Evolutionary conservation across 2,113 vertebrate species (phyloP), one percentile per base, ranked within the genome.

Genomic region (Spilogale gracilis): DNA sequence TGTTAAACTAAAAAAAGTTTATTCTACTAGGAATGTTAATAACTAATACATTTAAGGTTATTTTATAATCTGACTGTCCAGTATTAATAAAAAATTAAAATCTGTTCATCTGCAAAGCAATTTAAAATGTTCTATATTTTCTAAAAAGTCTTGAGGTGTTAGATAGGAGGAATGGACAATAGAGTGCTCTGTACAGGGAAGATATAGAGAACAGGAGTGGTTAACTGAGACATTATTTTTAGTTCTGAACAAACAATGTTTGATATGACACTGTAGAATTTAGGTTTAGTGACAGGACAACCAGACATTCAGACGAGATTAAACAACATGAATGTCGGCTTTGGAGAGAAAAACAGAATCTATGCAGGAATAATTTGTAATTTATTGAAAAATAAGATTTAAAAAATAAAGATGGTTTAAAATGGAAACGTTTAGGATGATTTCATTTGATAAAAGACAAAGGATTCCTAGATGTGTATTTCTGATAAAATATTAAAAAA

Each of bases 401-500:
- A 14, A 91, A 95, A 97, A 93, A 87, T 48, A 52, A 45, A 96
- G 30, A 8, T 81, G 58, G 73, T 54, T 85, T 85, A 96, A 95
- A 97, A 82, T 63, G 5, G 38, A 65, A 93, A 60, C 32, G 58
- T 88, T 94, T 88, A 94, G n/a, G 67, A 58, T 80, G 43, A 90
- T 81, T 92, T 93, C 16, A 92, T 87, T 96, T 89, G 86, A 74
- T 89, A 78, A 95, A 91, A 92, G 97, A 88, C 25, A 76, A 95
- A 96, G 52, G 25, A 85, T 89, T 89, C 65, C 82, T 91, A 92
- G 32, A 95, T 38, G 30, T 65, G 67, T 3, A 88, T 76, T 63
- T 84, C 45, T 93, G 45, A 79, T 7, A 50, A 65, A 95, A 54
- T 63, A 94, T 74, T 94, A 20, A n/a, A 91, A 84, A 86, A 54